Percentiles rank a stretch among this genome's conserved stretches.
Evolutionary conservation across 2,113 vertebrate species (phyloP).

Genomic region (Castor canadensis): DNA sequence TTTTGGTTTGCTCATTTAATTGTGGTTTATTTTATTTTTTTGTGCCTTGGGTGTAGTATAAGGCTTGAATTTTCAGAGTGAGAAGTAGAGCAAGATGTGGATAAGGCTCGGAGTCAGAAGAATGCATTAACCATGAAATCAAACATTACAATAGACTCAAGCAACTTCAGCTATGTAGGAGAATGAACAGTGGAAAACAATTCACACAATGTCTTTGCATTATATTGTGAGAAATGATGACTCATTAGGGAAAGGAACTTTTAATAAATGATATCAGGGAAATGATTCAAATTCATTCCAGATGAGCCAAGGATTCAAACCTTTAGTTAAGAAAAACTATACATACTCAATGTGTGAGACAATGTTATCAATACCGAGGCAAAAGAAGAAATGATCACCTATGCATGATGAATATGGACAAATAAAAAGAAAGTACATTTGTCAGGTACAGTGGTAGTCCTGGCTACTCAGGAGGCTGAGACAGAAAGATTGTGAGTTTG

Average conservation of each 20-base stretch:
- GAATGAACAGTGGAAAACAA: slow-evolving; percentile 37
- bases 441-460: not conserved
- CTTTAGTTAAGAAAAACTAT: slow-evolving; percentile 27
- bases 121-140: slow-evolving; percentile 55
- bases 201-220: slow-evolving; percentile 50
- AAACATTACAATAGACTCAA: slow-evolving; percentile 53
- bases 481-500: not conserved
- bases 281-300: slow-evolving; percentile 60
- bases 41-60: not conserved
- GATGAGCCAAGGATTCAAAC: slow-evolving; percentile 39
- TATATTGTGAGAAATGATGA: slow-evolving; percentile 50
- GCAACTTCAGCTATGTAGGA: slow-evolving; percentile 15
- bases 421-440: slow-evolving; percentile 50
- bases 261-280: slow-evolving; percentile 31
- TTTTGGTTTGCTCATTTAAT: not conserved
- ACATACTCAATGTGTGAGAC: not conserved
- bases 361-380: slow-evolving; percentile 33
- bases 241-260: slow-evolving; percentile 36
- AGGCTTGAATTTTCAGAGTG: not conserved
- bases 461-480: not conserved
- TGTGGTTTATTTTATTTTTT: too few relatives aligned
- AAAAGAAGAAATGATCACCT: slow-evolving; percentile 10
- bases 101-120: not conserved
- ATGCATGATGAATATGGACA: slow-evolving; percentile 5
- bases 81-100: slow-evolving; percentile 8